Evolutionary conservation across 92 coral and sea anemone species (phyloP), one percentile per base, ranked within the genome.

Genomic region (Porites rus): DNA sequence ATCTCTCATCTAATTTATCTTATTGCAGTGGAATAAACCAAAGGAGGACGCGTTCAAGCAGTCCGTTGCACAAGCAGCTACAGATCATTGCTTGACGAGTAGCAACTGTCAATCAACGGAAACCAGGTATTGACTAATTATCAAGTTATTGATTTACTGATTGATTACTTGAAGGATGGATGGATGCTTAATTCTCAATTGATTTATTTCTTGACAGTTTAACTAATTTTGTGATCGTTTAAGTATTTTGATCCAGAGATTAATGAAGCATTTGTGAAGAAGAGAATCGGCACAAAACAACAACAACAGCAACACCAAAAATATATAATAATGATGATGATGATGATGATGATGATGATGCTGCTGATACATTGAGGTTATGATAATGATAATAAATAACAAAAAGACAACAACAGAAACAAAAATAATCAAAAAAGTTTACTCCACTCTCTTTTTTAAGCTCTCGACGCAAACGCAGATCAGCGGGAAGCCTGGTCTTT

Each of bases 21-120:
- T 21, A 0, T 75, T 52, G 8, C 76, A 91, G 94, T 87, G 91
- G 91, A 91, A 82, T 61, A 19, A 68, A 3, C 74, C 61, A 71
- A 71, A 46, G 14, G 89, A 91, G 18, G 77, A 72, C 18, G 83
- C 51, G 64, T 87, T 91, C 74, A 91, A 91, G 54, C 50, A 77
- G 22, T 61, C 86, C 6, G 54, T 87, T 2, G 94, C 94, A 13
- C 43, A 64, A 16, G 88, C 81, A 51, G 86, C 82, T 25, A 91
- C 88, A 51, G 38, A 19, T 6, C 81, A 82, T 65, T 91, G 94
- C 51, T 80, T 82, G 43, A 69, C 50, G 17, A 31, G 51, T 1
- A n/a, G 59, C 24, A n/a, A 77, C 53, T 75, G 75, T 2, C 62
- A 65, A 6, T 61, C 67, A 13, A 31, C 16, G 31, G 50, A 11